Conservation (phyloP, 2,888 invertebrate genomes). For the Perithous albicinctus region DNA sequence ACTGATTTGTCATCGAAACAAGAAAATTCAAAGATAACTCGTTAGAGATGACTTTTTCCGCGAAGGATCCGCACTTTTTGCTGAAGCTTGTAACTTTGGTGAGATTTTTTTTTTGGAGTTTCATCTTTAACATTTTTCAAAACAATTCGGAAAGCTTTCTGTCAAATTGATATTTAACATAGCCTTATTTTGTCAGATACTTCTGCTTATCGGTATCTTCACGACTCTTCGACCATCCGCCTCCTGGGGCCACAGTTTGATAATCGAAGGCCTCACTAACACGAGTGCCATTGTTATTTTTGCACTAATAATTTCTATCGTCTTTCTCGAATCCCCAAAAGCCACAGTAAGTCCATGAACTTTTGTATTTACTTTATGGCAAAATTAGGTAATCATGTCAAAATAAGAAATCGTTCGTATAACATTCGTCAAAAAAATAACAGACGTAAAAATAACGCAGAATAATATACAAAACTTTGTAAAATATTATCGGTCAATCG, state of each 20-base stretch:
- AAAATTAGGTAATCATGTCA: background rate
- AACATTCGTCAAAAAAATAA: too few relatives aligned
- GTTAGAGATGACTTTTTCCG: constrained; percentile 38
- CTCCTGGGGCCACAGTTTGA: constrained; percentile 25
- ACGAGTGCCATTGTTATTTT: constrained; percentile 53
- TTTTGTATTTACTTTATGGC: background rate
- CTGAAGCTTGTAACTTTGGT: constrained; percentile 68
- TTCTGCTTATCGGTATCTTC: constrained; percentile 51
- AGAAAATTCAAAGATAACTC: background rate
- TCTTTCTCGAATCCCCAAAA: constrained; percentile 46
- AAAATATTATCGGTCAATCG: too few relatives aligned
- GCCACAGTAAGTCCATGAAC: constrained; percentile 33
- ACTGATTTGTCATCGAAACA: constrained; percentile 24
- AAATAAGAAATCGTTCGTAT: too few relatives aligned
- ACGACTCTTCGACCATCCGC: constrained; percentile 42
- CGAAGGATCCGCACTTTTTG: constrained; percentile 63
- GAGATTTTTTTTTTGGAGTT: constrained; percentile 2
- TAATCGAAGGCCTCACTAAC: constrained; percentile 50
- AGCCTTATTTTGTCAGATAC: constrained; percentile 44
- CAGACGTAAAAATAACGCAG: too few relatives aligned
- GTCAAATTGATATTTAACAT: background rate
- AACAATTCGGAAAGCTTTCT: background rate
- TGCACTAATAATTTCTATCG: constrained; percentile 49
- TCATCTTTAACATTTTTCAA: background rate
- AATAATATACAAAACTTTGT: too few relatives aligned